A percentile compares a stretch with the other conserved stretches of the same genome.
phyloP scores from a whole-genome alignment of 2,797 vertebrate species.

The Chelon labrosus region DNA sequence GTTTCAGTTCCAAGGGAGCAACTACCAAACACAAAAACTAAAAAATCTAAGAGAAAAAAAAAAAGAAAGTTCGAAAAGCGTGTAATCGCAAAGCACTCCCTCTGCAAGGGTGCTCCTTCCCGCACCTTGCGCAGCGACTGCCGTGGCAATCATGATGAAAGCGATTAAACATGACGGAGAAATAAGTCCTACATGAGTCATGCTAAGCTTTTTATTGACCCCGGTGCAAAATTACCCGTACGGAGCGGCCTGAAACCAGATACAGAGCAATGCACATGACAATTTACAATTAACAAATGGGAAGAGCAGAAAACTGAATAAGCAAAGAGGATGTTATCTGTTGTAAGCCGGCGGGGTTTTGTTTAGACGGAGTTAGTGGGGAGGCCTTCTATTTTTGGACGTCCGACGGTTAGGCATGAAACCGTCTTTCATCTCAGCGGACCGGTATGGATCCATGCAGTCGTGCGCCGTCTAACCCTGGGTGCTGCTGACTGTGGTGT shows the following conservation, averaged over 20 bases:
- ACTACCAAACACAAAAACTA: conserved; percentile 19
- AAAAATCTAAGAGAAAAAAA: not conserved
- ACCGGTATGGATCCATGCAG: not conserved
- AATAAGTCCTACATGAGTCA: conserved; percentile 38
- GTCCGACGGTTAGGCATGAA: not conserved
- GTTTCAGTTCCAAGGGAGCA: conserved; percentile 38
- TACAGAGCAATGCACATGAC: not conserved
- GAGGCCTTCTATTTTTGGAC: no score
- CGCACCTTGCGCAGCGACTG: not conserved
- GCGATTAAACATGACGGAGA: conserved; percentile 48
- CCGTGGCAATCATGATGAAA: conserved; percentile 36
- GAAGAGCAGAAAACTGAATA: not conserved
- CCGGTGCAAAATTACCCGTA: conserved; percentile 18
- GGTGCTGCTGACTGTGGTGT: not conserved
- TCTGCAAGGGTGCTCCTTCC: not conserved
- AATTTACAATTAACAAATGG: not conserved
- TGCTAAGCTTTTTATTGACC: conserved; percentile 24
- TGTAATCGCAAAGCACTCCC: conserved; percentile 4
- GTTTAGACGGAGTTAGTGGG: not conserved
- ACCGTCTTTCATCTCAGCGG: not conserved
- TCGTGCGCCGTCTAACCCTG: not conserved
- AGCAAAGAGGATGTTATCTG: not conserved
- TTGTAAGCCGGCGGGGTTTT: not conserved
- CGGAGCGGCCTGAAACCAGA: not conserved
- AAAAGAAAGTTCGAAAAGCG: not conserved